Evolutionary conservation across 2,888 invertebrate genomes (phyloP).

Genomic region (Cantharis flavilabris): DNA sequence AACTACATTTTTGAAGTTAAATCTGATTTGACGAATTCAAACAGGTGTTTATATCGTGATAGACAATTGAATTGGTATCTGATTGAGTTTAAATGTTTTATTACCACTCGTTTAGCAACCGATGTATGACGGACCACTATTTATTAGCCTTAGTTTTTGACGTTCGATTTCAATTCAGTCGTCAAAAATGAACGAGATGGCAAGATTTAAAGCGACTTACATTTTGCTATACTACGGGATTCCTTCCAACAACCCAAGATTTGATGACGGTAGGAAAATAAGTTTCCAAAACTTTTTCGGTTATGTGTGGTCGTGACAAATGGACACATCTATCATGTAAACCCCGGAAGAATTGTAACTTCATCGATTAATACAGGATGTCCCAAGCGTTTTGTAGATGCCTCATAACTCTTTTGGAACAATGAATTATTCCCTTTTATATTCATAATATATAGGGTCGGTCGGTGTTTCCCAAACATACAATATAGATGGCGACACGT

Average conservation of each 20-base stretch:
- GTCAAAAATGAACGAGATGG: background rate
- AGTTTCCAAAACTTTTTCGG: constrained; percentile 10
- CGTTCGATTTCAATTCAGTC: background rate
- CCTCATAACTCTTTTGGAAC: background rate
- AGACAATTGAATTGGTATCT: constrained; percentile 21
- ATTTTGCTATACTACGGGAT: background rate
- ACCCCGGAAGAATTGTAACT: constrained; percentile 20
- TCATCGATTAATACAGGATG: constrained; percentile 4
- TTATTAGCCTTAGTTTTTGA: background rate
- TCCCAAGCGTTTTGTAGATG: background rate
- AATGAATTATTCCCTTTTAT: background rate
- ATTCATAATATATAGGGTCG: background rate
- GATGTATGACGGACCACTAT: background rate
- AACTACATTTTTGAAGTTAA: constrained; percentile 12
- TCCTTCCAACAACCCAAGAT: background rate
- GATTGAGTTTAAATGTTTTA: constrained; percentile 12
- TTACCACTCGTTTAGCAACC: background rate
- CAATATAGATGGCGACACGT: background rate
- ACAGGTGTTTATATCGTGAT: constrained; percentile 22
- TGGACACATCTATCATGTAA: constrained; percentile 23
- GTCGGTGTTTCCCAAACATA: background rate
- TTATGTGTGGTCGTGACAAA: constrained; percentile 16
- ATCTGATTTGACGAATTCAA: constrained; percentile 11
- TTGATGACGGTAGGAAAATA: constrained; percentile 1
- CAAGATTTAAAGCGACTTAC: background rate